Evolutionary conservation across 2,888 invertebrate genomes (phyloP).

Genomic region (Eumerus sabulonum): DNA sequence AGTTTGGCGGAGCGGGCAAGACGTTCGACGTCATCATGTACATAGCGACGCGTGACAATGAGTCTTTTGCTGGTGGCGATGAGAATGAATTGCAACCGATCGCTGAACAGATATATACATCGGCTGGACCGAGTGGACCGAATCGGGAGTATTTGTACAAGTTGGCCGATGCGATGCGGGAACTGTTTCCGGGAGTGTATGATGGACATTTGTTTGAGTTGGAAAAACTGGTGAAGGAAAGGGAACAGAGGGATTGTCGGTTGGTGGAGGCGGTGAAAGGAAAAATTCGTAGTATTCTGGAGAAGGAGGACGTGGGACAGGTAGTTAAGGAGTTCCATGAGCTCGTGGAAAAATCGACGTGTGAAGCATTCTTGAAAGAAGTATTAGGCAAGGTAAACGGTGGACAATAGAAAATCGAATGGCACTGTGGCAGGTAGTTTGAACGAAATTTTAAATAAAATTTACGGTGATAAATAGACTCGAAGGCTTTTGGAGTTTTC

Average conservation of each 20-base stretch:
- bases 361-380: slow-evolving; percentile 11
- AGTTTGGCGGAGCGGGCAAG: slow-evolving; percentile 81
- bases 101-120: slow-evolving; percentile 87
- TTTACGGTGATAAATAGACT: not conserved
- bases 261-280: slow-evolving; percentile 70
- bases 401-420: too few relatives aligned
- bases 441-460: slow-evolving; percentile 24
- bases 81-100: slow-evolving; percentile 85
- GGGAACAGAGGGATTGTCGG: slow-evolving; percentile 71
- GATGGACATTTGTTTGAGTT: slow-evolving; percentile 89
- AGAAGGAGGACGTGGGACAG: slow-evolving; percentile 16
- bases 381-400: too few relatives aligned
- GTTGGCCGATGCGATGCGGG: slow-evolving; percentile 88
- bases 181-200: slow-evolving; percentile 84
- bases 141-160: slow-evolving; percentile 96
- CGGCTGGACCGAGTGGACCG: slow-evolving; percentile 91
- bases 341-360: slow-evolving; percentile 10
- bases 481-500: not conserved
- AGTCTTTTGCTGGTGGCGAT: slow-evolving; percentile 84
- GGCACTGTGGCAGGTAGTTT: too few relatives aligned
- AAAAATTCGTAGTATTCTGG: slow-evolving; percentile 68
- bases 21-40: slow-evolving; percentile 79
- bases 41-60: slow-evolving; percentile 89
- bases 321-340: slow-evolving; percentile 30
- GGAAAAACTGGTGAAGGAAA: slow-evolving; percentile 81